These are phyloP conservation scores for Melitaea athalia DNA, from an alignment of 2,888 invertebrate genomes.

Conservation along the genomic window DNA sequence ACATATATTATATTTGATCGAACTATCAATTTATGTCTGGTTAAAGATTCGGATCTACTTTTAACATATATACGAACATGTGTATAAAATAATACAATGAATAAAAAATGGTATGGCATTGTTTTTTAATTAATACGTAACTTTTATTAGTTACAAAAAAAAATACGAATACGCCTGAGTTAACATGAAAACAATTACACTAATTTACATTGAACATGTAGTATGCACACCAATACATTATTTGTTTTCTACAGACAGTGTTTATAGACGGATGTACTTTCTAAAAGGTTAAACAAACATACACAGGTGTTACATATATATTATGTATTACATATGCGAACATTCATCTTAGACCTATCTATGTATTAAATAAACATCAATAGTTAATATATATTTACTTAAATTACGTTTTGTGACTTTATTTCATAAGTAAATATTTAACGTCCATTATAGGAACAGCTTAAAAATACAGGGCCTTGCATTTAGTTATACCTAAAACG, in stretches of 20 bases:
- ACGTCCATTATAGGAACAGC: constrained; percentile 31
- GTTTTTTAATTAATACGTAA: too few relatives aligned
- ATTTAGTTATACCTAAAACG: constrained; percentile 13
- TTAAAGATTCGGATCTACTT: constrained; percentile 34
- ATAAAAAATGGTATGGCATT: too few relatives aligned
- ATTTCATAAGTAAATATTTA: constrained; percentile 12
- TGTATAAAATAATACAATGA: too few relatives aligned
- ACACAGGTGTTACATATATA: constrained; percentile 15
- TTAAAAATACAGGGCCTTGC: constrained; percentile 25
- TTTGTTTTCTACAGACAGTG: constrained; percentile 36
- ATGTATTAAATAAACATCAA: constrained; percentile 31
- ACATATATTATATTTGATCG: constrained; percentile 50
- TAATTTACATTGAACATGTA: constrained; percentile 34
- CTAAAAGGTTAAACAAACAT: constrained; percentile 33
- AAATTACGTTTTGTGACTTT: constrained; percentile 18
- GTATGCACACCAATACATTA: constrained; percentile 33
- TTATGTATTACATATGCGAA: constrained; percentile 17
- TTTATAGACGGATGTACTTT: constrained; percentile 39
- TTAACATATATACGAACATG: background rate
- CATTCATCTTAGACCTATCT: constrained; percentile 35
- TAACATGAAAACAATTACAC: constrained; percentile 28
- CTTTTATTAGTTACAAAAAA: background rate
- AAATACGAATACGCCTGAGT: background rate
- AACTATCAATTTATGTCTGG: constrained; percentile 43
- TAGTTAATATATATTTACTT: constrained; percentile 24